A percentile compares a stretch with the other conserved stretches of the same genome.
These are phyloP conservation scores for Alloscopus bannaensis DNA, from an alignment of 2,888 invertebrate genomes.

Conservation along the genomic window DNA sequence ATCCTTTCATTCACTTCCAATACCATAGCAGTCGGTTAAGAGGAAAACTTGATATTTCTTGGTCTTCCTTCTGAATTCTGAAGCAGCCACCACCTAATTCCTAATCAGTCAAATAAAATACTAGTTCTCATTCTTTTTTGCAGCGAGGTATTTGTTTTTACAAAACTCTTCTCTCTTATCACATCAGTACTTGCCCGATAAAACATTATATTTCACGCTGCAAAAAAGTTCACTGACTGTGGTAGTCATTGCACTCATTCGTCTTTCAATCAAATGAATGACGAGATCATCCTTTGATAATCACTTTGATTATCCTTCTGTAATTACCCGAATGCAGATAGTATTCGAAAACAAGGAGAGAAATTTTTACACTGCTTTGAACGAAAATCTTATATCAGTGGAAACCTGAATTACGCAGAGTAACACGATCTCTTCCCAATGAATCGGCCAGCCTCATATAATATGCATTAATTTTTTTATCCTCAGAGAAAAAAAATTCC, in stretches of 20 bases:
- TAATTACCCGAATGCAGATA: not conserved
- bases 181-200: not conserved
- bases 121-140: not conserved
- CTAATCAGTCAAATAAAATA: not conserved
- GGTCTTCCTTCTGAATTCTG: not conserved
- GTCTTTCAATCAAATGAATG: slow-evolving; percentile 2
- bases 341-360: not conserved
- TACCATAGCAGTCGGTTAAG: slow-evolving; percentile 1
- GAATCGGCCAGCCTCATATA: not conserved
- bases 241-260: slow-evolving; percentile 11
- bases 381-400: too few species aligned
- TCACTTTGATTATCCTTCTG: not conserved
- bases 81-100: not conserved
- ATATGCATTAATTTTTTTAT: not conserved
- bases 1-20: slow-evolving; percentile 2
- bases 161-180: not conserved
- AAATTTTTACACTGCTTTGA: too few species aligned
- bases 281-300: not conserved
- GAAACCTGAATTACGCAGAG: not conserved
- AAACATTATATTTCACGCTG: not conserved
- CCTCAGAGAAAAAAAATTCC: not conserved
- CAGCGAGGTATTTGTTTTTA: not conserved
- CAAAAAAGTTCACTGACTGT: not conserved
- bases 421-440: not conserved
- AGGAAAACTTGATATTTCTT: slow-evolving; percentile 9